Evolutionary conservation across 2,113 vertebrate genomes (phyloP).

Genomic region (Eurypyga helias): DNA sequence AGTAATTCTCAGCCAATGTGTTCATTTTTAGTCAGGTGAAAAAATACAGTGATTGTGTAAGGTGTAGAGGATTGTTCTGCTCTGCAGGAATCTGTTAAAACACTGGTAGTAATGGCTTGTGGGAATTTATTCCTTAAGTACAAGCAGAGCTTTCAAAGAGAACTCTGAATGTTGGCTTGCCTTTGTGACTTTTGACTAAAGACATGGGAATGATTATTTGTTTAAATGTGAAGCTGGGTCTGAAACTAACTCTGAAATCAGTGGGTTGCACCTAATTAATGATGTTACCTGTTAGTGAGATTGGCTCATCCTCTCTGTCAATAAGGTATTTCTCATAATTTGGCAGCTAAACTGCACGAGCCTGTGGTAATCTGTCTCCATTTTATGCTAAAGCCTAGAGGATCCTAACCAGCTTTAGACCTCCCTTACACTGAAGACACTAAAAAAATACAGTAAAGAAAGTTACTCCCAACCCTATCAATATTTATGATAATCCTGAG

Average conservation of each 20-base stretch:
- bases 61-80: neutral
- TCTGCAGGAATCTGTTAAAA: neutral
- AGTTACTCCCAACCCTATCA: neutral
- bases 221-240: neutral
- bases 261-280: accelerated
- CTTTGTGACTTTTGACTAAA: neutral
- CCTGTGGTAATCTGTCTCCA: accelerated
- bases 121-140: neutral
- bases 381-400: neutral
- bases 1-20: neutral
- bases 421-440: neutral
- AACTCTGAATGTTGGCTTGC: neutral
- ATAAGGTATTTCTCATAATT: neutral
- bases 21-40: neutral
- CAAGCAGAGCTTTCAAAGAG: neutral
- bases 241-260: neutral
- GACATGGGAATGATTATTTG: neutral
- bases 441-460: neutral
- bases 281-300: neutral
- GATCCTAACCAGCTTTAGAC: neutral
- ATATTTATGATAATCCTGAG: neutral
- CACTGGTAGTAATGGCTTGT: neutral
- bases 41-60: neutral
- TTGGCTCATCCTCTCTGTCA: neutral
- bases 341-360: neutral